phyloP scores from a whole-genome alignment of 2,113 vertebrate species.

The Eulacestoma nigropectus region DNA sequence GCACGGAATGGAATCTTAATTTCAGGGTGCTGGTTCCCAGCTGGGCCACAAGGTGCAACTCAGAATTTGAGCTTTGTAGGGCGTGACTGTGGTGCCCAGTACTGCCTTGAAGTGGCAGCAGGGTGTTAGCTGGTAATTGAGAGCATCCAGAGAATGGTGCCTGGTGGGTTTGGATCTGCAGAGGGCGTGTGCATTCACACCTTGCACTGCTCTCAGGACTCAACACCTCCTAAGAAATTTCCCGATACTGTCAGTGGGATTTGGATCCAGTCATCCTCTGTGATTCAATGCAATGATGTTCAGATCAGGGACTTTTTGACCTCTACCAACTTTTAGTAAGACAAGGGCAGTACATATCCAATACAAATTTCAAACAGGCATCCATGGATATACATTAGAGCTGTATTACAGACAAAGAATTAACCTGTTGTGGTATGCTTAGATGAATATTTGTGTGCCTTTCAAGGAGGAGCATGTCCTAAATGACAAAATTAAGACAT shows the following conservation, averaged over 20 bases:
- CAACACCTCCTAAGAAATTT: neutral
- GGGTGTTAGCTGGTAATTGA: neutral
- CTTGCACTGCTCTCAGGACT: neutral
- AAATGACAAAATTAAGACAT: neutral
- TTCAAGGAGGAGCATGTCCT: neutral
- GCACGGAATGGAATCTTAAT: neutral
- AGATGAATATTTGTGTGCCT: neutral
- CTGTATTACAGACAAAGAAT: neutral
- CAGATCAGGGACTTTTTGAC: neutral
- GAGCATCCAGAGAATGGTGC: neutral
- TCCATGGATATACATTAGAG: neutral
- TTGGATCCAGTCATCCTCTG: neutral
- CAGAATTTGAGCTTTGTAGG: neutral
- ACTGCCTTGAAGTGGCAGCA: neutral
- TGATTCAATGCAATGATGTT: neutral
- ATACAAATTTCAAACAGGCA: neutral
- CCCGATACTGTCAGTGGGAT: neutral
- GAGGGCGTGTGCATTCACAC: neutral
- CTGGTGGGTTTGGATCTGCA: neutral
- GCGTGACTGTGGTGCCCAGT: neutral
- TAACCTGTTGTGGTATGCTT: neutral
- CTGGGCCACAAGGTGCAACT: neutral
- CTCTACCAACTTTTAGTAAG: neutral
- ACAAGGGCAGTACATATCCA: neutral
- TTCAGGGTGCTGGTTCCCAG: neutral